These are phyloP conservation scores for Mycetomoellerius zeteki DNA, from an alignment of 1,140 invertebrate species.

Conservation along the genomic window DNA sequence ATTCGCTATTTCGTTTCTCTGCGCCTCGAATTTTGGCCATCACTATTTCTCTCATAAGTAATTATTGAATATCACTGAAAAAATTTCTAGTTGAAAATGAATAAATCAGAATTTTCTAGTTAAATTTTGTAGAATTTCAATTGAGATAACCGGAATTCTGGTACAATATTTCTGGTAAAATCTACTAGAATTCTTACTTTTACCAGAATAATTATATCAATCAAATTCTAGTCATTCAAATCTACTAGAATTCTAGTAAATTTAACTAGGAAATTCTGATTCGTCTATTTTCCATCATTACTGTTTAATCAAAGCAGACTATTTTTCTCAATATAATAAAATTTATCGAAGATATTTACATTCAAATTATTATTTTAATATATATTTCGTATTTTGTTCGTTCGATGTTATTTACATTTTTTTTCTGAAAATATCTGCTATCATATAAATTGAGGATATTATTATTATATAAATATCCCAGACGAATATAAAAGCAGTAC, in stretches of 20 bases:
- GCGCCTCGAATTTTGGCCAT: not conserved
- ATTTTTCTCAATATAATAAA: not conserved
- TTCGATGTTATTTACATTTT: not conserved
- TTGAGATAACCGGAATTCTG: not conserved
- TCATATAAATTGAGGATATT: not conserved
- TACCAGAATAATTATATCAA: no score
- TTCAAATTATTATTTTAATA: no score
- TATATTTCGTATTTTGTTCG: not conserved
- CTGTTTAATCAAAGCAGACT: no score
- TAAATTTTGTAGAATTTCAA: no score
- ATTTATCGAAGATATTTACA: not conserved
- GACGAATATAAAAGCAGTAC: not conserved
- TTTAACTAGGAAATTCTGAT: no score
- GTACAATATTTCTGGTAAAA: no score
- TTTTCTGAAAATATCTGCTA: not conserved
- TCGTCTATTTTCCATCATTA: no score
- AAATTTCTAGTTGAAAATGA: not conserved
- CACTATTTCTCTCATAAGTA: not conserved
- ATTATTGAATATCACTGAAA: not conserved
- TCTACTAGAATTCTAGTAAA: no score
- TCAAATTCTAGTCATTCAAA: no score
- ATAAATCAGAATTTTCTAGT: no score
- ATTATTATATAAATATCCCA: not conserved
- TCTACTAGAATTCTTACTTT: no score
- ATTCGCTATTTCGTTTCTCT: slow-evolving; percentile 18